Percentiles rank a stretch among this genome's conserved stretches.
Evolutionary conservation across 2,113 vertebrate species (phyloP).

Genomic region (Passer montanus): DNA sequence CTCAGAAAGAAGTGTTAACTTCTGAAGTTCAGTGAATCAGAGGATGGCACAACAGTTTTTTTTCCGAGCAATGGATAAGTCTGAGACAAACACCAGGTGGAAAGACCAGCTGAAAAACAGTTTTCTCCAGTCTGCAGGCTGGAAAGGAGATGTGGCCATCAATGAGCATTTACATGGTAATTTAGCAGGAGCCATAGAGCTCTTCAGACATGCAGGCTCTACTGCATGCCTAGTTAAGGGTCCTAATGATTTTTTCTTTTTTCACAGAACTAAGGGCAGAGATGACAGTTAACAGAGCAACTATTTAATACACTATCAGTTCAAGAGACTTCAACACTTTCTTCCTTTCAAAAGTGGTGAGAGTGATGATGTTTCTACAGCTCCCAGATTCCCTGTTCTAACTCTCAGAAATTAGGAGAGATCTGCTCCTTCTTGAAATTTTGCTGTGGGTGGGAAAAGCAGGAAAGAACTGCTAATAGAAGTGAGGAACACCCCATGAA

Average conservation of each 20-base stretch:
- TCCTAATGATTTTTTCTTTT: not conserved
- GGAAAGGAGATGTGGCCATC: not conserved
- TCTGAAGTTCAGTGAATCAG: not conserved
- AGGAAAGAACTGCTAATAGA: not conserved
- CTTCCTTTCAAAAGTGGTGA: not conserved
- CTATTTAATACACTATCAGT: not conserved
- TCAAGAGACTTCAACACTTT: not conserved
- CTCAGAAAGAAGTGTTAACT: not conserved
- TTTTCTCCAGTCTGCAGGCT: not conserved
- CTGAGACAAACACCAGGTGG: not conserved
- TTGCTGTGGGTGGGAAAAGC: not conserved
- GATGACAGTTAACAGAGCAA: not conserved
- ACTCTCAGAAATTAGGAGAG: not conserved
- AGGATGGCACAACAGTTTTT: not conserved
- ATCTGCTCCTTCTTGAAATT: not conserved
- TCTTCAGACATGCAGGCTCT: slow-evolving; percentile 21
- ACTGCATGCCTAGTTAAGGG: not conserved
- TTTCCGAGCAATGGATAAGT: not conserved
- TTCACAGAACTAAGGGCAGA: not conserved
- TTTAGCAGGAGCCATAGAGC: slow-evolving; percentile 3
- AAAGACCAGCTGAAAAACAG: not conserved
- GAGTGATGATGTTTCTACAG: not conserved
- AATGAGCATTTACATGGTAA: slow-evolving; percentile 37
- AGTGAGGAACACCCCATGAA: not conserved
- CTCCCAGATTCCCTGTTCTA: not conserved